Base-by-base conservation (phyloP, 2,888 invertebrate species). In the Sicus ferrugineus region DNA sequence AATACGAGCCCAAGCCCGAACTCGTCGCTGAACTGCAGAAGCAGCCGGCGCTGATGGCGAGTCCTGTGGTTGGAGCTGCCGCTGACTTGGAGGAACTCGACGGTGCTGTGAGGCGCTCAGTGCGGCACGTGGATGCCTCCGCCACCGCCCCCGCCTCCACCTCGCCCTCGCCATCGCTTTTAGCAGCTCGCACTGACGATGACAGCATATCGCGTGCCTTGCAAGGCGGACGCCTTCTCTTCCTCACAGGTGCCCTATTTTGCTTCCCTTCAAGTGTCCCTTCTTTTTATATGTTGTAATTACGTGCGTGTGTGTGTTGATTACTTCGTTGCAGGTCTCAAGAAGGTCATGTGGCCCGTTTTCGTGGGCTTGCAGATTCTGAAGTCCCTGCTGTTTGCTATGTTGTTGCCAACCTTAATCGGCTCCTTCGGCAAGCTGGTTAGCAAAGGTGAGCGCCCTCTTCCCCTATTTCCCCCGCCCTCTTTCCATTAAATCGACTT, bases 341-440 rank as follows among this genome's bases (percentile, higher is more conserved):
- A 94, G 86, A 94, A 94, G 84, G 88, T 94, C 74, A 88, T 95
- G 79, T 88, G 94, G 78, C 95, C 95, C 0, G 86, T 95, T 65
- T 89, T 94, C 78, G 90, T 95, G 79, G 95, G 93, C 0, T 89
- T 92, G 5, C 94, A 95, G 86, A 88, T 95, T 65, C 88, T 94
- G 77, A 95, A 95, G 85, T 93, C 93, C 42, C 89, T 94, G 58
- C 86, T 95, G 26, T 88, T 95, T 38, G 94, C 94, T 9, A 89
- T 95, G 87, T 94, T 95, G 84, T 87, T 95, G 80, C 94, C 94
- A 0, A 93, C 93, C 71, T 90, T 95, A 70, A 87, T 95, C 73
- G 94, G 94, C 67, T 92, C 93, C 76, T 88, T 94, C 69, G 93
- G 93, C 65, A 93, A 93, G 85, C 89, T 94, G 72, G 89, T 94